Evolutionary conservation across 1,140 invertebrate species (phyloP).

Genomic region (Drosophila sechellia): DNA sequence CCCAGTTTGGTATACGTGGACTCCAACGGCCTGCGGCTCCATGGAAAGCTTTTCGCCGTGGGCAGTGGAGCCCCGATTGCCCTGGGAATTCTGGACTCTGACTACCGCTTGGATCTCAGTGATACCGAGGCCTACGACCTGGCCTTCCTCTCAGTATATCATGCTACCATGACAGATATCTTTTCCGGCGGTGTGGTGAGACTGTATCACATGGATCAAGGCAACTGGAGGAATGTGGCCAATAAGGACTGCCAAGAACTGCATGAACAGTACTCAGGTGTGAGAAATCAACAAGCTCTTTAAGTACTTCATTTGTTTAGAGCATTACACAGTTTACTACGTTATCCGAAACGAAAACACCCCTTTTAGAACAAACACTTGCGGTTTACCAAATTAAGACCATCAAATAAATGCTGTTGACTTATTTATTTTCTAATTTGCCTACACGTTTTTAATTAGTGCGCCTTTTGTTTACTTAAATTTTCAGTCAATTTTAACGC

Average conservation of each 20-base stretch:
- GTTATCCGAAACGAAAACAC: no score
- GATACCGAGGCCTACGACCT: conserved; percentile 96
- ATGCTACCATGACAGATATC: conserved; percentile 92
- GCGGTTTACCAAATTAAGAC: neutral
- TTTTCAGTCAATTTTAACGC: conserved; percentile 29
- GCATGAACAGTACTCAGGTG: neutral
- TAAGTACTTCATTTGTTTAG: neutral
- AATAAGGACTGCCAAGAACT: conserved; percentile 9
- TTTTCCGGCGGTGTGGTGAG: conserved; percentile 11
- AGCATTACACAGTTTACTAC: no score
- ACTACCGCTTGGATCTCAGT: conserved; percentile 92
- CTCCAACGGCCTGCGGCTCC: conserved; percentile 95
- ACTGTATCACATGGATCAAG: conserved; percentile 1
- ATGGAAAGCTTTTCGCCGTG: conserved; percentile 96
- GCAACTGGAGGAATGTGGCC: conserved; percentile 1
- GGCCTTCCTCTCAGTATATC: conserved; percentile 96
- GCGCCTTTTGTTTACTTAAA: conserved; percentile 19
- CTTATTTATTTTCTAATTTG: conserved; percentile 15
- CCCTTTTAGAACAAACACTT: no score
- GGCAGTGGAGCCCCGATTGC: conserved; percentile 98
- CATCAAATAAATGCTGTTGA: neutral
- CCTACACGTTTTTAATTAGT: conserved; percentile 38
- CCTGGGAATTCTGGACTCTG: conserved; percentile 96
- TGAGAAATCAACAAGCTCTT: neutral
- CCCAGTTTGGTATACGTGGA: conserved; percentile 98